These are phyloP conservation scores for Ichneumoninae sp. DNA, from an alignment of 2,888 invertebrate genomes.

Conservation along the genomic window DNA sequence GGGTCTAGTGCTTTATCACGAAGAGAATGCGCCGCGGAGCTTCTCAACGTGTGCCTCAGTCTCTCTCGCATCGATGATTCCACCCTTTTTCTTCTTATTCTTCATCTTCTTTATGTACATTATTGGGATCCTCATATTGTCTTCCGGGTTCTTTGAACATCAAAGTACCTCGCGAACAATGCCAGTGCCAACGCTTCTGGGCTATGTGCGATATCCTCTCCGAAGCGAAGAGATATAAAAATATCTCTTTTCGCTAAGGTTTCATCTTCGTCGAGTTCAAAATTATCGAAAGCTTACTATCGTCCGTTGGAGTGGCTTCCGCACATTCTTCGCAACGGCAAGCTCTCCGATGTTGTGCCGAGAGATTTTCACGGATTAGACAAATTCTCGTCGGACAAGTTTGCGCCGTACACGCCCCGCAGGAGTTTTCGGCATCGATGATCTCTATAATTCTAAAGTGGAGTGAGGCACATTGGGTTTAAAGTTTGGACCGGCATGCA, in stretches of 20 bases:
- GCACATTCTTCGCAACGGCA: background rate
- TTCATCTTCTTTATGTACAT: slow-evolving; percentile 21
- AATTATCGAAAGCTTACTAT: slow-evolving; percentile 1
- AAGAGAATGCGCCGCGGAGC: slow-evolving; percentile 1
- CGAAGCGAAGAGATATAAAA: background rate
- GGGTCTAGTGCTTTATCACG: background rate
- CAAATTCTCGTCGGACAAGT: background rate
- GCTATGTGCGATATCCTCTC: background rate
- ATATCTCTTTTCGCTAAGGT: background rate
- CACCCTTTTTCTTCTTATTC: background rate
- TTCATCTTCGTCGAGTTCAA: background rate
- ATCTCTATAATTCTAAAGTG: background rate
- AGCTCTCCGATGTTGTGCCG: background rate
- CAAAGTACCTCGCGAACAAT: slow-evolving; percentile 39
- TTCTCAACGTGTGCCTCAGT: background rate
- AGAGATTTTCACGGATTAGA: background rate
- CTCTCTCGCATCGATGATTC: slow-evolving; percentile 16
- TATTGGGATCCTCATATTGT: slow-evolving; percentile 45
- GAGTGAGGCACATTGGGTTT: background rate
- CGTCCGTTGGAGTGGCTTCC: background rate
- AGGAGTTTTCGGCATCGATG: background rate
- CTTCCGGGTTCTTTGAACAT: slow-evolving; percentile 23
- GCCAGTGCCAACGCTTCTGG: background rate
- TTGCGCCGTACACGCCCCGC: background rate
- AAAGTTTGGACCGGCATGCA: background rate